phyloP scores from a whole-genome alignment of 1,140 invertebrate genomes.

The Cyclargus thomasi region DNA sequence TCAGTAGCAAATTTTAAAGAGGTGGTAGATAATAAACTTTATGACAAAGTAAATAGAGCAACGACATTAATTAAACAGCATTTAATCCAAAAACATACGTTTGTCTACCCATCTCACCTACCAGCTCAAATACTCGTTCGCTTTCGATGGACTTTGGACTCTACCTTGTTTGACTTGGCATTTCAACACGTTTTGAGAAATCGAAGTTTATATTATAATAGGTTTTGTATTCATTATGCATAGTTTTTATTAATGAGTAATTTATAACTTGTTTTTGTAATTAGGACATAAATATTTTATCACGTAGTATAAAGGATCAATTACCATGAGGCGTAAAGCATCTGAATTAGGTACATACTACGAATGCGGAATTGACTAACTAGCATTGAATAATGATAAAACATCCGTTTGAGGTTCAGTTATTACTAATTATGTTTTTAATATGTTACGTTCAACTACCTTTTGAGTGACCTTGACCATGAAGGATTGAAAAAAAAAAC shows the following conservation, averaged over 20 bases:
- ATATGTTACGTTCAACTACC: neutral
- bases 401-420: neutral
- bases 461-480: neutral
- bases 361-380: too few relatives aligned
- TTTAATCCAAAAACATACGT: neutral
- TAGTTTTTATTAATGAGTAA: neutral
- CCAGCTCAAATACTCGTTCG: neutral
- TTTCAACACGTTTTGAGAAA: conserved; percentile 8
- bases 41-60: too few relatives aligned
- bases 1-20: too few relatives aligned
- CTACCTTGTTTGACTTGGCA: conserved; percentile 14
- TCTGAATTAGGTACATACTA: too few relatives aligned
- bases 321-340: too few relatives aligned
- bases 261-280: neutral
- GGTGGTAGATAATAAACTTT: too few relatives aligned
- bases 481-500: too few relatives aligned
- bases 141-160: conserved; percentile 15
- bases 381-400: too few relatives aligned
- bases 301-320: too few relatives aligned
- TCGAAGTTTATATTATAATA: neutral
- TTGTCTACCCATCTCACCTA: neutral
- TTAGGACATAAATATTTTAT: too few relatives aligned
- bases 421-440: too few relatives aligned
- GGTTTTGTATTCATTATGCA: neutral
- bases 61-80: too few relatives aligned